A percentile compares a stretch with the other conserved stretches of the same genome.
phyloP scores from a whole-genome alignment of 37 sponge, comb jelly and placozoan species.

The Mnemiopsis leidyi region DNA sequence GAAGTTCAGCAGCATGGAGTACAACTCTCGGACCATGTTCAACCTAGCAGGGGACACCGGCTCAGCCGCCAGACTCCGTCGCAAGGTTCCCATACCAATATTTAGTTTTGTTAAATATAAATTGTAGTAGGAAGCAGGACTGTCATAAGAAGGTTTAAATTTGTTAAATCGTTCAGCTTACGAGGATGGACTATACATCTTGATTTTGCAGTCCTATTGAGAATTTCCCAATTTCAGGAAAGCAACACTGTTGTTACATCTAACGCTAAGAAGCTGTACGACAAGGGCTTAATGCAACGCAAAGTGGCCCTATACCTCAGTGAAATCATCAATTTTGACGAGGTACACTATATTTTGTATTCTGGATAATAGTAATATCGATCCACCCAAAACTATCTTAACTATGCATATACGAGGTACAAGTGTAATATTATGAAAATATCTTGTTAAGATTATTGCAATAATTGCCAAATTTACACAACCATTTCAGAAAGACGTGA shows the following conservation, averaged over 20 bases:
- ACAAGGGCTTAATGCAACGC: slow-evolving; percentile 61
- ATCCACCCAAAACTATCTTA: neutral
- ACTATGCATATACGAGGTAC: no score
- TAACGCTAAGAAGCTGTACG: slow-evolving; percentile 62
- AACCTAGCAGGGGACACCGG: slow-evolving; percentile 42
- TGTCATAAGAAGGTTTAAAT: no score
- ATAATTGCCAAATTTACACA: no score
- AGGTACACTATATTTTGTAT: neutral
- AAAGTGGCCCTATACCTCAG: slow-evolving; percentile 58
- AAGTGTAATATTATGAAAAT: no score
- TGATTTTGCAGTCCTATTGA: no score
- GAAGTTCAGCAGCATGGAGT: slow-evolving; percentile 39
- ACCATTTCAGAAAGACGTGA: no score
- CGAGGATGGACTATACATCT: no score
- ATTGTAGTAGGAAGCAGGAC: no score
- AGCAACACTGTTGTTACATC: neutral
- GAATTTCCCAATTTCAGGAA: slow-evolving; percentile 55
- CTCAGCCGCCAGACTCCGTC: neutral
- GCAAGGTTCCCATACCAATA: no score
- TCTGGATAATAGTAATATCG: neutral
- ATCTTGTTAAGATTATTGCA: no score
- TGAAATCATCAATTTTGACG: slow-evolving; percentile 8
- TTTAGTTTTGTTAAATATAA: no score
- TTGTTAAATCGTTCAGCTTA: no score
- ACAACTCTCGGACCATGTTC: slow-evolving; percentile 62